Base-by-base conservation (phyloP, 2,888 invertebrate species). In the Drosophila paracracens region DNA sequence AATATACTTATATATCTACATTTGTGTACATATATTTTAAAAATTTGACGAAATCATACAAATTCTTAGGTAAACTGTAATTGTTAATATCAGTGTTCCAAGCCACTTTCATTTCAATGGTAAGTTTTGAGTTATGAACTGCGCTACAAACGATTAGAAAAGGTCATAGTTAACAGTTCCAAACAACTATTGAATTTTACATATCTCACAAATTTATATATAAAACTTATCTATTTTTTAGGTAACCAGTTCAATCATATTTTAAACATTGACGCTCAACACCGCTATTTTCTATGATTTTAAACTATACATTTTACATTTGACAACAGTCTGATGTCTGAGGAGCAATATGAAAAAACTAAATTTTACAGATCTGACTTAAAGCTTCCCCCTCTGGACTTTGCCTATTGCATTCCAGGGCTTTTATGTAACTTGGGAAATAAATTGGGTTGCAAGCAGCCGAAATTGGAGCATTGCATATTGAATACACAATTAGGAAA, bases 31-130 rank as follows among this genome's bases (percentile, higher is more conserved):
- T 29, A 10, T 48, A 27, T 25, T 50, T 25, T 6, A 7, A 18
- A 43, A 43, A 25, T 56, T 36, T 11, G 2, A 10, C 1, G 25
- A 29, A 56, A 51, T 25, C 18, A 21, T 40, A 29, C 33, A 59
- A 74, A 43, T 50, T 72, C 36, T 2, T 33, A 59, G 54, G 64
- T 65, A n/a, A 43, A 43, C 13, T 31, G 25, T 13, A 33, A 35
- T 8, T 13, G n/a, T 40, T 4, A 10, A 35, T 8, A 35, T 13
- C 16, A 25, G 36, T 16, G 25, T 48, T 10, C 48, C 13, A 10
- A 21, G 16, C 36, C 21, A 25, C 31, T 7, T 0, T 43, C n/a
- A 25, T 46, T 25, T 64, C 6, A 50, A 31, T 43, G 21, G 46
- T 63, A 48, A 33, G 62, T 43, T 27, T 46, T 46, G 21, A 46